Evolutionary conservation across 2,113 vertebrate genomes (phyloP), one percentile per base, ranked within the genome.

Genomic region (Raja brachyura): DNA sequence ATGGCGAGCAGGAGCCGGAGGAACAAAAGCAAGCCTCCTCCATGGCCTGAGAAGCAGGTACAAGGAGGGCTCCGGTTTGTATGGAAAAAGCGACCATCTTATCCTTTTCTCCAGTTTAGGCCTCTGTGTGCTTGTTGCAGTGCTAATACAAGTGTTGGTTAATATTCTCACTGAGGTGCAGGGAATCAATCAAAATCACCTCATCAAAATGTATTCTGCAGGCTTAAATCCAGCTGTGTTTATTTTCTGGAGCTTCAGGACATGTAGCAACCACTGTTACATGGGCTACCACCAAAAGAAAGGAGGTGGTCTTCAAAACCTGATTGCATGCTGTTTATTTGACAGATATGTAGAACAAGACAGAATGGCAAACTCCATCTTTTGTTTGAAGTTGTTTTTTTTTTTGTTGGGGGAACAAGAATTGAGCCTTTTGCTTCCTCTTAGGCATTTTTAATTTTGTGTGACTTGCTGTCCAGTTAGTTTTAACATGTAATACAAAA

Each of bases 21-120:
- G 99, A 99, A 78, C 98, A 99, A 95, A 99, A 98, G 96, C 99
- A 99, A 96, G 98, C 99, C 94, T 99, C 98, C 75, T 99, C 99
- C 7, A 98, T 99, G 94, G 99, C 99, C 14, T 99, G 96, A 97
- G 95, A 93, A 93, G 68, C 31, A 39, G 7, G 13, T 25, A 7
- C 88, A 92, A 25, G 0, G 66, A 68, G 18, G 22, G 88, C 33
- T 28, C 20, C 70, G 88, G 16, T 48, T 73, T 92, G 4, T 48
- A 70, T 28, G 3, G 33, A 54, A 92, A 90, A 39, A 92, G 33
- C 59, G 63, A 16, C 59, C 66, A 63, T 90, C 66, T 70, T 90
- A 63, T 54, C 66, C 66, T 92, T 92, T 92, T 73, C 68, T 92
- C 66, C 90, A 74, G 66, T 68, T 54, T 68, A 28, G 90, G 66